Conservation (phyloP, 2,113 vertebrate genomes). For the Canis aureus region DNA sequence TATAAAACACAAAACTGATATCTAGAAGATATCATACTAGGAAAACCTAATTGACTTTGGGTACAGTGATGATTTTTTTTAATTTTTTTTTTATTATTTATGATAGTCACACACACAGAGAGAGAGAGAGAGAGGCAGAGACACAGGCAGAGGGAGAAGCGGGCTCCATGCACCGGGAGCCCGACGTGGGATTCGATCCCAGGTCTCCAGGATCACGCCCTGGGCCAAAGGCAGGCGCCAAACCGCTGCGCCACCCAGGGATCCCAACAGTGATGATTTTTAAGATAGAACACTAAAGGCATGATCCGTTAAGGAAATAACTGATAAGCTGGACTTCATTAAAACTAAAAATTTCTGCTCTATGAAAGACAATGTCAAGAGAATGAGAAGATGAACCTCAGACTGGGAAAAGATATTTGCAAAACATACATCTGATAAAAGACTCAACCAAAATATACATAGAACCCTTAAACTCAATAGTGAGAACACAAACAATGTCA, state of each 20-base stretch:
- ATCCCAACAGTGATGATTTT: neutral
- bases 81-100: no score
- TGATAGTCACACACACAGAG: no score
- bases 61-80: neutral
- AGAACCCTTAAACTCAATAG: neutral
- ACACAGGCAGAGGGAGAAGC: no score
- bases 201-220: no score
- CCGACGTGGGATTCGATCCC: no score
- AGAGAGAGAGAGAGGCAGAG: no score
- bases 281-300: neutral
- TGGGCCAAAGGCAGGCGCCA: no score
- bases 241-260: no score
- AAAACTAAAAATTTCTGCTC: neutral
- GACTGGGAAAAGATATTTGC: neutral
- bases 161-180: no score
- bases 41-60: neutral
- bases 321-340: neutral
- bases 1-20: neutral
- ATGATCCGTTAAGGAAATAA: neutral
- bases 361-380: neutral
- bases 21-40: neutral
- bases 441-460: neutral
- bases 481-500: neutral
- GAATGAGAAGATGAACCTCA: neutral
- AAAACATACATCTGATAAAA: neutral